Conservation (phyloP, 2,797 vertebrate genomes). For the Semotilus atromaculatus region DNA sequence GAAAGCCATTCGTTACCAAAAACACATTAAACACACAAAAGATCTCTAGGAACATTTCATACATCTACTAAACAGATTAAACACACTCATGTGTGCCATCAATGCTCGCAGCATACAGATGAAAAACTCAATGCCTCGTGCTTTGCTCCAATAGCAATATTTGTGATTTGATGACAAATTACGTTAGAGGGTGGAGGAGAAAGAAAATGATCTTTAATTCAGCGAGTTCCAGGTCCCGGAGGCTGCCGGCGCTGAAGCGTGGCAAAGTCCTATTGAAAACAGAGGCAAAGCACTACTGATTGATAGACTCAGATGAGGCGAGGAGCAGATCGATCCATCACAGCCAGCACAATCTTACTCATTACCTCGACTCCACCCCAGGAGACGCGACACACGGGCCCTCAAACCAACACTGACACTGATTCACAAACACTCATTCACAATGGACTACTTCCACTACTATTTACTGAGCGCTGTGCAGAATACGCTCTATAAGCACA, state of each 20-base stretch:
- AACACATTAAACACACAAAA: neutral
- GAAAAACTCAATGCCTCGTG: neutral
- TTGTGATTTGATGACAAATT: conserved; percentile 51
- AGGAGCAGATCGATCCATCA: conserved; percentile 79
- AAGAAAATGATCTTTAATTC: conserved; percentile 36
- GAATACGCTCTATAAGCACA: neutral
- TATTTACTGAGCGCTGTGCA: neutral
- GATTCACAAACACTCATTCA: neutral
- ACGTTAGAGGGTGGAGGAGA: neutral
- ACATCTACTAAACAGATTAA: neutral
- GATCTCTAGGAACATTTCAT: neutral
- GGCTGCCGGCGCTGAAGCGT: conserved; percentile 36
- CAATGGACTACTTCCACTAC: neutral
- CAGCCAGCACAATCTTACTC: conserved; percentile 65
- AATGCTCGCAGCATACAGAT: neutral
- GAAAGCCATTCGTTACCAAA: neutral
- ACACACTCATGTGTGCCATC: neutral
- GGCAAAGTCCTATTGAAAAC: conserved; percentile 69
- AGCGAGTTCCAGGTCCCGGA: conserved; percentile 12
- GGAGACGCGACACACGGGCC: conserved; percentile 34
- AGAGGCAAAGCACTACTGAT: conserved; percentile 69
- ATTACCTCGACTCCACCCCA: conserved; percentile 58
- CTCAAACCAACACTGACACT: neutral
- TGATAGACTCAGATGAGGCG: conserved; percentile 73
- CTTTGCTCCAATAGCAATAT: conserved; percentile 32